Evolutionary conservation across 30 jellyfish, hydroid and myxozoan species (phyloP).

Genomic region (Clytia hemisphaerica): DNA sequence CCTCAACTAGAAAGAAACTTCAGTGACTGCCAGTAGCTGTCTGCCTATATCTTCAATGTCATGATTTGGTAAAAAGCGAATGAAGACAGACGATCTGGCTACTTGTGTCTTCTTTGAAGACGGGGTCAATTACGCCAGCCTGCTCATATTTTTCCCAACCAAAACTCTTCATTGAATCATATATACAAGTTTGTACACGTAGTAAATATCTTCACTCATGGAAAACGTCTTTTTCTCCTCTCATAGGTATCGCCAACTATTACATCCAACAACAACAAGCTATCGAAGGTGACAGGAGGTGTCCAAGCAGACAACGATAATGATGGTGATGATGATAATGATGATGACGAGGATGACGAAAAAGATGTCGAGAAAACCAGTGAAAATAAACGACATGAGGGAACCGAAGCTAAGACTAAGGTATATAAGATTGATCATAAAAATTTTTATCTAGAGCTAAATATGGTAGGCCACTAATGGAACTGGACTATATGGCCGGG

Average conservation of each 20-base stretch:
- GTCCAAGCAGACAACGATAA: constrained; percentile 27
- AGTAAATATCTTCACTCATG: too few relatives aligned
- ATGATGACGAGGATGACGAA: neutral
- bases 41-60: too few relatives aligned
- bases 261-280: neutral
- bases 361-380: constrained; percentile 19
- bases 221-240: too few relatives aligned
- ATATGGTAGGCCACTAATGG: constrained; percentile 14
- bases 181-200: too few relatives aligned
- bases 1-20: too few relatives aligned
- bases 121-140: too few relatives aligned
- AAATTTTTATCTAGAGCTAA: constrained; percentile 7
- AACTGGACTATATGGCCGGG: constrained; percentile 17
- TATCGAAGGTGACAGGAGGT: neutral
- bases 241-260: neutral
- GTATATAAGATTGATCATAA: constrained; percentile 61
- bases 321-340: constrained; percentile 18
- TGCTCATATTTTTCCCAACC: too few relatives aligned
- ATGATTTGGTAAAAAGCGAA: too few relatives aligned
- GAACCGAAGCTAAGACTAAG: constrained; percentile 84
- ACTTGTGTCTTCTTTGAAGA: too few relatives aligned
- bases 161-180: too few relatives aligned
- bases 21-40: too few relatives aligned
- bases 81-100: too few relatives aligned
- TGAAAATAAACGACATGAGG: constrained; percentile 15